Conservation (phyloP, 2,888 invertebrate species). For the Pinctada fucata region DNA sequence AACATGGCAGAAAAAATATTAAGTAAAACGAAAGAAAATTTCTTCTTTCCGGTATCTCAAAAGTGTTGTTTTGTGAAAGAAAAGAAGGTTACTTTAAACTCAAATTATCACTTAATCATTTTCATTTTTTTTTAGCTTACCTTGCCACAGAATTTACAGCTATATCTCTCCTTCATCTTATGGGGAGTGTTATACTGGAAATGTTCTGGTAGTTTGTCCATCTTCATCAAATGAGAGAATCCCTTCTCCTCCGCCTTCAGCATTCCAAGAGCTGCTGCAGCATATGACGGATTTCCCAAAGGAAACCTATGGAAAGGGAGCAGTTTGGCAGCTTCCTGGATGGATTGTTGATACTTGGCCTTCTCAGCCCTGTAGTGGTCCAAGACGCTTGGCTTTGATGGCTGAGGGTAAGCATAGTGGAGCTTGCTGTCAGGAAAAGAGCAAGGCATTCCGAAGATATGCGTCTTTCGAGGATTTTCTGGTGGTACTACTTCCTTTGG, state of each 20-base stretch:
- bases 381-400: conserved; percentile 58
- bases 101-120: no score
- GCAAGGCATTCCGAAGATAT: conserved; percentile 63
- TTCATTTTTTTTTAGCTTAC: no score
- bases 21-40: no score
- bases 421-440: conserved; percentile 67
- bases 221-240: conserved; percentile 44
- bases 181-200: conserved; percentile 74
- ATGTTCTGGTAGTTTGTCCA: conserved; percentile 52
- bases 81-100: no score
- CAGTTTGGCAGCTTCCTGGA: conserved; percentile 58
- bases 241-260: neutral
- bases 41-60: no score
- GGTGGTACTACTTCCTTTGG: conserved; percentile 82
- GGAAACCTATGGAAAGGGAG: conserved; percentile 64
- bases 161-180: conserved; percentile 86
- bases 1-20: neutral
- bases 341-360: conserved; percentile 62
- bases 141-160: conserved; percentile 96
- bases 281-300: conserved; percentile 58
- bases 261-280: conserved; percentile 40
- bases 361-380: conserved; percentile 65
- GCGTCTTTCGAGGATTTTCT: conserved; percentile 65
- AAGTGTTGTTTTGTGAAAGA: no score
- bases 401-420: conserved; percentile 84